Base-by-base conservation (phyloP, 2,888 invertebrate genomes). In the Bhutanitis thaidina region DNA sequence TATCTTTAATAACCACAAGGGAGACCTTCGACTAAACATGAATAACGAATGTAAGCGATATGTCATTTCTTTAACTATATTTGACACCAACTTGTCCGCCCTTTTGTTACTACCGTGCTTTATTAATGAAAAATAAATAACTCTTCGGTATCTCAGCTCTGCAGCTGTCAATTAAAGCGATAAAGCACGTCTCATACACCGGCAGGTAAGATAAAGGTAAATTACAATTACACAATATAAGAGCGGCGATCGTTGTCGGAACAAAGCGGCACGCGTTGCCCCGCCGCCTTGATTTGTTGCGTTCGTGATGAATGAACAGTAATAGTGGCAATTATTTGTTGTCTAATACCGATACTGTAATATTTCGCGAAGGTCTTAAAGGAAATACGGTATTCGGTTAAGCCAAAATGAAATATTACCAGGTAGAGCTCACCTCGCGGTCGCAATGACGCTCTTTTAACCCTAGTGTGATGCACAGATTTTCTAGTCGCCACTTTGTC, bases 161-260 rank as follows among this genome's bases (percentile, higher is more conserved):
- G 55, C 30, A 30, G 58, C 67, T 69, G 71, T 75, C 73, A 71
- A 67, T 69, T 69, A 69, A 51, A 54, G 54, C 64, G 67, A 70
- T 72, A 72, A 65, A 68, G 67, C 67, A 67, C 68, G 65, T 71
- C 66, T 61, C 58, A 60, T 62, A 61, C 10, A 30, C 34, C 61
- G 56, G 66, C 55, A 53, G 63, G 65, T 69, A 64, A 63, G 62
- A 39, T 54, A 56, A 63, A 66, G 62, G 63, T 63, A 66, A 67
- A 64, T 58, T 62, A 58, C 53, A 56, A 67, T 80, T 79, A 70
- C 75, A 63, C 74, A 73, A 80, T 65, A 56, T 27, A 68, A 61
- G 71, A 34, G 34, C 7, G 3, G 73, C 72, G 65, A 64, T 62
- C 60, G 58, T 45, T 47, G 45, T 51, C 55, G 56, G 57, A 61